Evolutionary conservation across 2,888 invertebrate species (phyloP), one percentile per base, ranked within the genome.

Genomic region (Cacoxenus indagator): DNA sequence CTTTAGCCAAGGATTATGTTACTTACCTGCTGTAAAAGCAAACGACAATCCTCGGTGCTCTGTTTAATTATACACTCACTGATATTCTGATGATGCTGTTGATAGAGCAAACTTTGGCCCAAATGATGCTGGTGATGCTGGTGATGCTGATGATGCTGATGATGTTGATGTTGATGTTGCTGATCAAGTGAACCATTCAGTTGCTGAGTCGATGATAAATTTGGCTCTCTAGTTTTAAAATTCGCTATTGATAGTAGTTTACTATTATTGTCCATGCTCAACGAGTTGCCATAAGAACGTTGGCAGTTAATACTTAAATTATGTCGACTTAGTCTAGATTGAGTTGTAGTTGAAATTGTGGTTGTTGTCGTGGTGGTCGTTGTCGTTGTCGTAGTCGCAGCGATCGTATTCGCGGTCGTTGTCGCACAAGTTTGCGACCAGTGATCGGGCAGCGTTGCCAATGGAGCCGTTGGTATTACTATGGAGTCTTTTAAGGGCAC

Each of bases 21-120:
- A 37, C 85, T 79, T 66, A 90, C 89, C 85, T 93, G 92, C 82
- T 92, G 92, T 70, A 93, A 83, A 46, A 93, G 87, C 70, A 92
- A 88, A 67, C 92, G 89, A 76, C 93, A 93, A 83, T 93, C 93
- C 87, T 93, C 93, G 70, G 92, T 92, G 46, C 91, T 91, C 82
- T 91, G 91, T 84, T 91, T 91, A 62, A 91, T 84, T 70, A 91
- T 91, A 74, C 90, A 90, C 79, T 91, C 91, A 84, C 91, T 91
- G 72, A 91, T 90, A 17, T 83, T 82, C 64, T 83, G 78, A 64
- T 83, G 65, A n/a, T 55, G 55, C 14, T 62, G 45, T 1, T 22
- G 43, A 11, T 62, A 19, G 2, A 9, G 24, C 9, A 8, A 22
- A 51, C 22, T 6, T 51, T 4, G 24, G 11, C 11, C 43, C n/a